Evolutionary conservation across 2,888 invertebrate genomes (phyloP), one percentile per base, ranked within the genome.

Genomic region (Morpho helenor): DNA sequence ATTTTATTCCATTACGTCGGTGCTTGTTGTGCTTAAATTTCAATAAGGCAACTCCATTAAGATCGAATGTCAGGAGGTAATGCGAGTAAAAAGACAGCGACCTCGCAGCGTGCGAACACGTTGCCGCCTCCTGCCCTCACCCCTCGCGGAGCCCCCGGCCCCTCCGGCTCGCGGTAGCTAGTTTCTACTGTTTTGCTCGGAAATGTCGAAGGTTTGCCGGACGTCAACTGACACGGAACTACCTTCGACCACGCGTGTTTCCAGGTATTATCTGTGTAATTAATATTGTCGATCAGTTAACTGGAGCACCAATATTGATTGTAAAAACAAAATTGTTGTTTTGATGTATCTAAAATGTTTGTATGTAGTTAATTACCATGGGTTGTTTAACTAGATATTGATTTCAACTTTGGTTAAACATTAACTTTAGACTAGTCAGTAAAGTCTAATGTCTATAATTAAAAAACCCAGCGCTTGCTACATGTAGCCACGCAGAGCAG

Each of bases 171-270:
- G 73, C 74, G 77, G 53, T 59, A 54, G 56, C 62, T 62, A 80
- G 82, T 80, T 81, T 81, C 82, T 84, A 82, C 83, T 70, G 70
- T 70, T 73, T 70, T 68, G 81, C 83, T 88, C 87, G 87, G 87
- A 87, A 85, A 87, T 79, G 79, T 79, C 75, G 88, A 88, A 88
- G 89, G 89, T 86, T 88, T 87, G 84, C 87, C 89, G 89, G 89
- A 88, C 87, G 79, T 87, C 77, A 79, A 79, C 74, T 70, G 76
- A 88, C 78, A 80, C 88, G 89, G 89, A 88, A 89, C 82, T 84
- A 86, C 86, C 88, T 88, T 88, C 86, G 68, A 70, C 67, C 70
- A 74, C 79, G 80, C 82, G 77, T 79, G 77, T 83, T 87, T 87
- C 88, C 85, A 88, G 80, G 82, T 88, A 69, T 65, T 65, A 69